Conservation (phyloP, 2,113 vertebrate species). For the Tetrax tetrax region DNA sequence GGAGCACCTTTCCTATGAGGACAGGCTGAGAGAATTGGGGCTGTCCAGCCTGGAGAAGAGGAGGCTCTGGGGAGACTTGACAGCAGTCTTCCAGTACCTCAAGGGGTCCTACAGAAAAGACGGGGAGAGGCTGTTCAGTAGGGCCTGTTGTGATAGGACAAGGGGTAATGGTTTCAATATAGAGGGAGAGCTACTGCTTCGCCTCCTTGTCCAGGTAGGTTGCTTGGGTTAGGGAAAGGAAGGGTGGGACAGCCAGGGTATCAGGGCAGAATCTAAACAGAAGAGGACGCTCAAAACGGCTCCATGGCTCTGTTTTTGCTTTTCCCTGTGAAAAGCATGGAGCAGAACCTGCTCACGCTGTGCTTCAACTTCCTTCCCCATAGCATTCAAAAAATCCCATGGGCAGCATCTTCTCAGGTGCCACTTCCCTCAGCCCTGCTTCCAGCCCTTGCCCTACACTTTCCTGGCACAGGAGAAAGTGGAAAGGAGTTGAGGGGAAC, state of each 20-base stretch:
- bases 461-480: not conserved
- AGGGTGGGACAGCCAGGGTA: not conserved
- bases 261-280: not conserved
- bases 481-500: not conserved
- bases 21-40: no score
- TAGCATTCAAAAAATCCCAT: not conserved
- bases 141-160: no score
- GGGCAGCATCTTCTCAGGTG: not conserved
- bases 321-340: not conserved
- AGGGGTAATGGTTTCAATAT: no score
- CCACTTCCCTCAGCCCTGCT: not conserved
- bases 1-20: no score
- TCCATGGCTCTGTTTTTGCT: not conserved
- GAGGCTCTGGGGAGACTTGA: no score
- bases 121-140: no score
- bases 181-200: not conserved
- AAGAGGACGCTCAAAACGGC: not conserved
- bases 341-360: not conserved
- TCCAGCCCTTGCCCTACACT: not conserved
- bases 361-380: not conserved
- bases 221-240: not conserved
- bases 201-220: not conserved
- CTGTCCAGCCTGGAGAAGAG: no score
- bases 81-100: no score
- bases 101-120: no score